Evolutionary conservation across 2,797 vertebrate species (phyloP), one percentile per base, ranked within the genome.

Genomic region (Hozukius guyotensis): DNA sequence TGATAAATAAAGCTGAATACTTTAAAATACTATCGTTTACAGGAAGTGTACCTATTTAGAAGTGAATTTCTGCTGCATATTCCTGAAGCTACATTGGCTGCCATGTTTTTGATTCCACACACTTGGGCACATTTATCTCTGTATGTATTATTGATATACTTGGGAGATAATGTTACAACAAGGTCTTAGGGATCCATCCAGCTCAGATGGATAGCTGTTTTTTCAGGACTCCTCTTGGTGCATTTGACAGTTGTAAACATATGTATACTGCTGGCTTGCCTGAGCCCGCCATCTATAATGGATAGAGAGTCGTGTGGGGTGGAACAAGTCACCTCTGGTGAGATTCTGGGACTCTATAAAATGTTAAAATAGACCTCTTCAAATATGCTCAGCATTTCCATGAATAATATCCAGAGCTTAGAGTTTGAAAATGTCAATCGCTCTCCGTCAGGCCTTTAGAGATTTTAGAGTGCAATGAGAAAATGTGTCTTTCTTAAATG

Each of bases 241-340:
- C 82, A 82, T 87, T 88, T 89, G 87, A 91, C 91, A 91, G 84
- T 69, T 92, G 93, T 93, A 94, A 94, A 94, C 93, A 95, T 91
- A 88, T 94, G 93, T 92, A 81, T 69, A 84, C 82, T 73, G 63
- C 87, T 70, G 82, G 79, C 74, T 81, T 61, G 74, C 72, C 68
- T 85, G 84, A 80, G 74, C 63, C 38, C 62, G 36, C 55, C 88
- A 94, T 94, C 80, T 89, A 94, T 94, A 91, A 95, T 93, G 79
- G 85, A 94, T 93, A 85, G 72, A 20, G 72, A 90, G 73, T 78
- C 34, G 53, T 80, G 70, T 67, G 68, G 85, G 66, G 75, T 83
- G 80, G 74, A 90, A 90, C 84, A 83, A 81, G 89, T 92, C 82
- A 88, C 77, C 88, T 90, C 84, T 71, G 77, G 88, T 85, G 88